Conservation (phyloP, 2,888 invertebrate genomes). For the Watsonalla binaria region DNA sequence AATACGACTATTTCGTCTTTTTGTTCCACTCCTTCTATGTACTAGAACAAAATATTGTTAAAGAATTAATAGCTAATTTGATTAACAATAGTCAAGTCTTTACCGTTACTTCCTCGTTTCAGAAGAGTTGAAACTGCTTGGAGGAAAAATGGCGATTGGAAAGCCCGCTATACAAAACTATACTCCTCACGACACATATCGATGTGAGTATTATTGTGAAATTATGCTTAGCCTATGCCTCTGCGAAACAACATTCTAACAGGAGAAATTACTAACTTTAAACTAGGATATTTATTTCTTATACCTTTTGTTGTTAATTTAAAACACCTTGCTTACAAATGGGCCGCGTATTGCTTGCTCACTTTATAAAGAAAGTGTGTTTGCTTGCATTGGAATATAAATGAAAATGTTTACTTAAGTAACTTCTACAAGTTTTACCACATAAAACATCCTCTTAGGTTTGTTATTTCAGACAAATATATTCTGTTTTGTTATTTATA, state of each 20-base stretch:
- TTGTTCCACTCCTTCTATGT: too few species aligned
- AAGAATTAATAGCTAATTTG: background rate
- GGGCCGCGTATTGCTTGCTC: too few species aligned
- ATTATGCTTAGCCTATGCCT: background rate
- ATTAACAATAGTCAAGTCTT: slow-evolving; percentile 10
- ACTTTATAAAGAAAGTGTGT: too few species aligned
- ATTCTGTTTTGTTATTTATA: too few species aligned
- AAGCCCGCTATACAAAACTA: slow-evolving; percentile 56
- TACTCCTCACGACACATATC: slow-evolving; percentile 46
- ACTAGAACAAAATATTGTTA: background rate
- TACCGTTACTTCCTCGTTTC: slow-evolving; percentile 16
- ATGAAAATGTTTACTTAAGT: background rate
- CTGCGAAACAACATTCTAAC: too few species aligned
- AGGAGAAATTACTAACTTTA: too few species aligned
- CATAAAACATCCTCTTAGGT: too few species aligned
- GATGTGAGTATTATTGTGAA: slow-evolving; percentile 33
- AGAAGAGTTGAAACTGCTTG: slow-evolving; percentile 46
- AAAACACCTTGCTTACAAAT: background rate
- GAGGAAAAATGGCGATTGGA: slow-evolving; percentile 55
- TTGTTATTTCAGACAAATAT: too few species aligned
- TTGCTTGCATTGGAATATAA: too few species aligned
- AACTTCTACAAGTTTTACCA: background rate
- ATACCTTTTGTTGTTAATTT: background rate
- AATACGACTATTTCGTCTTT: too few species aligned
- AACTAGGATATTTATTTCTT: background rate